A percentile compares a stretch with the other conserved stretches of the same genome.
These are phyloP conservation scores for Xerus inauris DNA, from an alignment of 2,113 vertebrate genomes.

Conservation along the genomic window DNA sequence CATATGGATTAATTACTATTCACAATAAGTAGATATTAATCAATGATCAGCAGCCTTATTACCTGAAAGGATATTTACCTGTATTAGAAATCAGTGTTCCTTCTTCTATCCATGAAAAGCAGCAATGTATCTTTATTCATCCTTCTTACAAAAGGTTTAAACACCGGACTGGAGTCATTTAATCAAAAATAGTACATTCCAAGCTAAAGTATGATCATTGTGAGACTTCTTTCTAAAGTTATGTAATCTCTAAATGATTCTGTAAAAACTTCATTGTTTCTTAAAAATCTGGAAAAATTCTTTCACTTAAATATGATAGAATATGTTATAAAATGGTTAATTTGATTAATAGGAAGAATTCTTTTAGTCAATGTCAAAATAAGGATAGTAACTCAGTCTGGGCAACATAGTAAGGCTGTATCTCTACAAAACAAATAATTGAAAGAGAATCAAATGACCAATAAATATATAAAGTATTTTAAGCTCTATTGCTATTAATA, in stretches of 20 bases:
- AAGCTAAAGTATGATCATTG: background rate
- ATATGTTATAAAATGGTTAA: background rate
- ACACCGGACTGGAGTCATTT: background rate
- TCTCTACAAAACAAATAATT: background rate
- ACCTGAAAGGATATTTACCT: background rate
- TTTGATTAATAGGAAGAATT: background rate
- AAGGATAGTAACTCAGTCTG: background rate
- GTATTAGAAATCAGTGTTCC: background rate
- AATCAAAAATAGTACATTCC: background rate
- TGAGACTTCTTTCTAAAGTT: background rate
- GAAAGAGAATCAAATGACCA: background rate
- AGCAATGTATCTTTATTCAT: background rate
- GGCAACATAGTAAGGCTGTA: background rate
- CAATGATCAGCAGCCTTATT: background rate
- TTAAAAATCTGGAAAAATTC: background rate
- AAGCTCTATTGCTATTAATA: background rate
- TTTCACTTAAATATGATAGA: background rate
- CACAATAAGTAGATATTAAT: background rate
- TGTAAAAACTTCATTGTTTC: background rate
- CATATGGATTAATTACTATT: slow-evolving; percentile 1
- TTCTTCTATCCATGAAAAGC: background rate
- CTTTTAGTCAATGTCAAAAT: background rate
- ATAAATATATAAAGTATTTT: background rate
- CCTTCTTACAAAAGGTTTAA: background rate
- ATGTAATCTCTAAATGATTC: background rate